Evolutionary conservation across 2,888 invertebrate genomes (phyloP).

Genomic region (Luperina testacea): DNA sequence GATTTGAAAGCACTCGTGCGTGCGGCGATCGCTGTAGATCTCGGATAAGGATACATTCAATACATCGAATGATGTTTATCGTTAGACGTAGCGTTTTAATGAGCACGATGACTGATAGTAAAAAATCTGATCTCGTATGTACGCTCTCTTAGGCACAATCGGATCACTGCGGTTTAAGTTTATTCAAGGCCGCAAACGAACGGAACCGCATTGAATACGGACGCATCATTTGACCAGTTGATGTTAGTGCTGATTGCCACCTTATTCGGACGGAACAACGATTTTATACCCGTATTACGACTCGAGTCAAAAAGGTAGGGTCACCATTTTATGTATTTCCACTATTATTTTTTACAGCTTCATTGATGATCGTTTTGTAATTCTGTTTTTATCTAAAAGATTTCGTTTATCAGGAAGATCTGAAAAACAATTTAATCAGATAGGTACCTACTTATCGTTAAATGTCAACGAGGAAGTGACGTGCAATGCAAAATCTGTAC

Average conservation of each 20-base stretch:
- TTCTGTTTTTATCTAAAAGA: conserved; percentile 39
- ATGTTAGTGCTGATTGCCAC: conserved; percentile 66
- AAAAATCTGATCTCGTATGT: conserved; percentile 56
- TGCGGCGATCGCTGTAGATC: conserved; percentile 72
- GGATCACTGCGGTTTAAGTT: conserved; percentile 58
- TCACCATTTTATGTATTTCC: conserved; percentile 66
- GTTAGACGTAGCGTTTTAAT: conserved; percentile 64
- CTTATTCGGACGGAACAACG: conserved; percentile 64
- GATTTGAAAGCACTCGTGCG: conserved; percentile 77
- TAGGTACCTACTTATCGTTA: conserved; percentile 25
- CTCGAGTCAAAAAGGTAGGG: conserved; percentile 66
- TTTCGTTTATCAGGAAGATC: conserved; percentile 36
- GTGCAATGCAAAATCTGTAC: conserved; percentile 1
- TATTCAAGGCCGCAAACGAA: conserved; percentile 63
- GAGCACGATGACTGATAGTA: conserved; percentile 59
- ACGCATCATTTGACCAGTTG: conserved; percentile 70
- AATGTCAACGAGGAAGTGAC: conserved; percentile 36
- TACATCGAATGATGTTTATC: conserved; percentile 73
- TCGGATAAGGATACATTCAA: conserved; percentile 74
- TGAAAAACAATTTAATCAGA: conserved; percentile 44
- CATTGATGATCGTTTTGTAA: conserved; percentile 44
- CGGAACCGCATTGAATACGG: conserved; percentile 63
- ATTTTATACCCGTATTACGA: conserved; percentile 62
- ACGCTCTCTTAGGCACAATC: conserved; percentile 49
- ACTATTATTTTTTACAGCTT: conserved; percentile 45